Conservation (phyloP, 2,888 invertebrate species). For the Drosophila kambysellisi region DNA sequence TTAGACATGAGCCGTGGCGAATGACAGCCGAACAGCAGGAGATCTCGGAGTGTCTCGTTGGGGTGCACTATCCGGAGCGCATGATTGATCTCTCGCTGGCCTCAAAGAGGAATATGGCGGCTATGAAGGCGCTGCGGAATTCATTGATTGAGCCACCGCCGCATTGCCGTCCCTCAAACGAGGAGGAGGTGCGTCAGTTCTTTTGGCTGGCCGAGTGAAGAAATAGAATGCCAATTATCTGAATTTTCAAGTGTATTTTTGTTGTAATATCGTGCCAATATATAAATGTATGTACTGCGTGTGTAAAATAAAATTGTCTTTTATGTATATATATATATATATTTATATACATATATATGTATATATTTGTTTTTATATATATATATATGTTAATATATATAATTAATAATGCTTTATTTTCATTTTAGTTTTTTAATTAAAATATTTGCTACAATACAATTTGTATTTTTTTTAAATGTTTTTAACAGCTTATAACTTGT, state of each 20-base stretch:
- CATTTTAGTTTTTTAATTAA: conserved; percentile 69
- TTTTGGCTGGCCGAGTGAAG: conserved; percentile 82
- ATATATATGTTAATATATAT: conserved; percentile 36
- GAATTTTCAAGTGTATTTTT: conserved; percentile 15
- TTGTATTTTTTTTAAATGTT: conserved; percentile 67
- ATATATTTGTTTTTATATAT: not conserved
- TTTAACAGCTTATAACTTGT: conserved; percentile 76
- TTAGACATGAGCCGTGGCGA: conserved; percentile 90
- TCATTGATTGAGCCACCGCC: conserved; percentile 84
- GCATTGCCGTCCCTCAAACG: conserved; percentile 90
- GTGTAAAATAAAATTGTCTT: conserved; percentile 29
- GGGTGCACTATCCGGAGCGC: conserved; percentile 89
- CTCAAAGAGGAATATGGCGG: conserved; percentile 86
- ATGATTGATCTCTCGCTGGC: conserved; percentile 88
- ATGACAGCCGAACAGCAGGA: conserved; percentile 88
- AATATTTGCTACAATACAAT: conserved; percentile 79
- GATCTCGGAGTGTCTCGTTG: conserved; percentile 88
- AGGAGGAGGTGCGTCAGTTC: conserved; percentile 87
- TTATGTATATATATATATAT: not conserved
- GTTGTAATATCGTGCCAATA: conserved; percentile 20
- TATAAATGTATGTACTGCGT: conserved; percentile 3
- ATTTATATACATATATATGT: not conserved
- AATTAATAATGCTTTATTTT: conserved; percentile 78
- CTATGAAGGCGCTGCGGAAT: conserved; percentile 85
- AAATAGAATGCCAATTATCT: not conserved